A percentile compares a stretch with the other conserved stretches of the same genome.
Evolutionary conservation across 1,140 invertebrate species (phyloP).

Genomic region (Plectrocnemia conspersa): DNA sequence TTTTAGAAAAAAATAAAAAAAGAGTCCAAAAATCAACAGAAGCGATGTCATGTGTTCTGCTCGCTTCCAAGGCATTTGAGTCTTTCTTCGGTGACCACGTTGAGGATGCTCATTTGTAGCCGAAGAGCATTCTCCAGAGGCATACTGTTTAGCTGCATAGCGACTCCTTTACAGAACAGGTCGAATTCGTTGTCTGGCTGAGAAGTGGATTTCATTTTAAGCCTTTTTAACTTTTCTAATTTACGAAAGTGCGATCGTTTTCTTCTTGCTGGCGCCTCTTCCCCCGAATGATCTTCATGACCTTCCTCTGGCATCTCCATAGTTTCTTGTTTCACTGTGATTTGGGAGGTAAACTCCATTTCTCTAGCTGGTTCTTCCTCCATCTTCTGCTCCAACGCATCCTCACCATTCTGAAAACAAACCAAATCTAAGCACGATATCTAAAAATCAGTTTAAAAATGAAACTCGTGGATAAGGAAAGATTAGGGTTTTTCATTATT

Average conservation of each 20-base stretch:
- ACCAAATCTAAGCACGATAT: too few species aligned
- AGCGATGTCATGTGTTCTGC: too few species aligned
- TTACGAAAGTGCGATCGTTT: not conserved
- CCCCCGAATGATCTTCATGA: not conserved
- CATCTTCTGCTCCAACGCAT: too few species aligned
- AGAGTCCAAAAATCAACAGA: too few species aligned
- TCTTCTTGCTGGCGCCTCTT: not conserved
- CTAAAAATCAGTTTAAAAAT: too few species aligned
- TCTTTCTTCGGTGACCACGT: slow-evolving; percentile 27
- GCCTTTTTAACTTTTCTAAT: not conserved
- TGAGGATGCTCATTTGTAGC: slow-evolving; percentile 29
- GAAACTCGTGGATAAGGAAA: too few species aligned
- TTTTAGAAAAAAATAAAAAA: too few species aligned
- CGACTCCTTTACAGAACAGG: slow-evolving; percentile 30
- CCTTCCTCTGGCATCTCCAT: not conserved
- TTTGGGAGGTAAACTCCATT: too few species aligned
- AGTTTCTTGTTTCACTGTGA: too few species aligned
- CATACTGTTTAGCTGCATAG: slow-evolving; percentile 31
- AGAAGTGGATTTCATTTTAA: not conserved
- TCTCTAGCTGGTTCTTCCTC: too few species aligned
- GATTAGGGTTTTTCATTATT: too few species aligned
- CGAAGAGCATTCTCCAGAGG: slow-evolving; percentile 24
- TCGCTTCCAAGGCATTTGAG: slow-evolving; percentile 15
- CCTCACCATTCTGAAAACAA: too few species aligned
- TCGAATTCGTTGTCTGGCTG: slow-evolving; percentile 24